A percentile compares a stretch with the other conserved stretches of the same genome.
phyloP scores from a whole-genome alignment of 37 sponge, comb jelly and placozoan genomes.

The Bolinopsis microptera region DNA sequence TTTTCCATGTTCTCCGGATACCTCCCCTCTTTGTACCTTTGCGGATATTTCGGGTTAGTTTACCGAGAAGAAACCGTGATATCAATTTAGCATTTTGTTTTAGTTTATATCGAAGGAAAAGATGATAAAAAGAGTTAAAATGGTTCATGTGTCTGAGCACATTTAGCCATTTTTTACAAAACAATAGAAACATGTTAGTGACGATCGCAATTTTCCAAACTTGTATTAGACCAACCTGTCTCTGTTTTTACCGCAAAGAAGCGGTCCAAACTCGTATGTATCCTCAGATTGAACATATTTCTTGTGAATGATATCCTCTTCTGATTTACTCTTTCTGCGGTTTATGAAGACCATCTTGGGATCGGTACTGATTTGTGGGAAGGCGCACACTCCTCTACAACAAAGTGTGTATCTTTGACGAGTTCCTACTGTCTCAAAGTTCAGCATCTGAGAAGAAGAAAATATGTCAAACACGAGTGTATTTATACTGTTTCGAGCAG shows the following conservation, averaged over 20 bases:
- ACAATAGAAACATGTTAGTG: no score
- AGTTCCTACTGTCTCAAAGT: slow-evolving; percentile 94
- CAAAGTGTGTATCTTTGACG: slow-evolving; percentile 83
- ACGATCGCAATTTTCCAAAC: no score
- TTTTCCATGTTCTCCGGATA: slow-evolving; percentile 94
- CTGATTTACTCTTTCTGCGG: slow-evolving; percentile 70
- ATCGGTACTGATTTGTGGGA: slow-evolving; percentile 83
- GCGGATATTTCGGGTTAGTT: no score
- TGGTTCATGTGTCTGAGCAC: no score
- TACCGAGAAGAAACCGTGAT: not conserved
- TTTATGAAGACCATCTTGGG: slow-evolving; percentile 88
- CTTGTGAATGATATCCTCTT: slow-evolving; percentile 91
- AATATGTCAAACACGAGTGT: no score
- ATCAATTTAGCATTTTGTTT: not conserved
- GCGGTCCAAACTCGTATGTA: slow-evolving; percentile 88
- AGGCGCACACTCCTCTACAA: slow-evolving; percentile 84
- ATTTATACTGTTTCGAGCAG: not conserved
- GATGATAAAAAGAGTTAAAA: no score
- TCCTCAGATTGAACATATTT: slow-evolving; percentile 75
- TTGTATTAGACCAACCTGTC: slow-evolving; percentile 79
- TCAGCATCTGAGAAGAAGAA: slow-evolving; percentile 70
- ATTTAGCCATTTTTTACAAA: no score
- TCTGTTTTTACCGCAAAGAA: slow-evolving; percentile 82
- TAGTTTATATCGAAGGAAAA: no score
- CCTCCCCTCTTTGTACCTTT: slow-evolving; percentile 80